Percentiles rank a stretch among this genome's conserved stretches.
phyloP scores from a whole-genome alignment of 2,888 invertebrate genomes.

The Sussaba pulchella region DNA sequence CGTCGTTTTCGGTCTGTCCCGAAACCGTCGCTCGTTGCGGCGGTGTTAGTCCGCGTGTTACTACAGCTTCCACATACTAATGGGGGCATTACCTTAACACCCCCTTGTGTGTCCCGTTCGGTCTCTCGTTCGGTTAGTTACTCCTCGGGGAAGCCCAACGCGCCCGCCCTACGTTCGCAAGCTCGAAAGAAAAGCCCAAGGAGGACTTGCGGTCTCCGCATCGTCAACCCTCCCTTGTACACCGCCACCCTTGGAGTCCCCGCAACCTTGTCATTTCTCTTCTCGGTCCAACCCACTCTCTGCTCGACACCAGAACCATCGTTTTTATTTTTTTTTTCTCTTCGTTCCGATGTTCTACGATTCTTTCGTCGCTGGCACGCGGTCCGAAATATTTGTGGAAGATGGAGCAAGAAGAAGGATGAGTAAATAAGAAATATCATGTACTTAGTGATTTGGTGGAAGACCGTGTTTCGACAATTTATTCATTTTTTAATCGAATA shows the following conservation, averaged over 20 bases:
- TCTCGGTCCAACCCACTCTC: conserved; percentile 21
- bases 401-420: too few relatives aligned
- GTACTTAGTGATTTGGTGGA: too few relatives aligned
- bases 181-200: conserved; percentile 55
- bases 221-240: conserved; percentile 19
- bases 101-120: conserved; percentile 76
- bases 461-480: too few relatives aligned
- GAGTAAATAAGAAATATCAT: too few relatives aligned
- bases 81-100: conserved; percentile 83
- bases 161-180: conserved; percentile 1
- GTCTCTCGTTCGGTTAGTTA: conserved; percentile 82
- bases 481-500: too few relatives aligned
- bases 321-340: conserved; percentile 27
- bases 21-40: conserved; percentile 71
- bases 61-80: conserved; percentile 83
- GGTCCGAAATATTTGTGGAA: not conserved
- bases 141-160: conserved; percentile 79
- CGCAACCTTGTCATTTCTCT: conserved; percentile 39
- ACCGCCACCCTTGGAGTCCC: conserved; percentile 35
- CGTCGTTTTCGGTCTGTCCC: conserved; percentile 69
- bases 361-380: conserved; percentile 1
- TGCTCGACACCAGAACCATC: conserved; percentile 8
- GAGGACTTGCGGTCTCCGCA: conserved; percentile 29
- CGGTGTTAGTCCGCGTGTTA: conserved; percentile 77
- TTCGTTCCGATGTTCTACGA: not conserved